Evolutionary conservation across 2,113 vertebrate genomes (phyloP), one percentile per base, ranked within the genome.

Genomic region (Alaudala cheleensis): DNA sequence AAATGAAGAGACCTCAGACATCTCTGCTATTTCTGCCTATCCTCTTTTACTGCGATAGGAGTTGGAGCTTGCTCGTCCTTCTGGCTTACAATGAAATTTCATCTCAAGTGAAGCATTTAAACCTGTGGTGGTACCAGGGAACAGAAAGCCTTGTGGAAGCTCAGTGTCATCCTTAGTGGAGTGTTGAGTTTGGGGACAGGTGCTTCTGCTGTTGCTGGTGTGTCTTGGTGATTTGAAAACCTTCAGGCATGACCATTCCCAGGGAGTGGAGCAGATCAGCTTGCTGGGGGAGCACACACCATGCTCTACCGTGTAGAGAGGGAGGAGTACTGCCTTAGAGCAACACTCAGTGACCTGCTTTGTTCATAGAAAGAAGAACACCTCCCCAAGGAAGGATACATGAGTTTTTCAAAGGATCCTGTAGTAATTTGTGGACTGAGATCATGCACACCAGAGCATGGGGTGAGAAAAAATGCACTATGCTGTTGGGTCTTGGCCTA

Each of bases 251-350:
- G 40, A 6, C 22, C 37, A 24, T 37, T 66, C 25, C 26, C 45
- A 76, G 14, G 25, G 39, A 79, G 20, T 8, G 13, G 29, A 78
- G 14, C 25, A 25, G 49, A n/a, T 76, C 34, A 37, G 6, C 39
- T 22, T 56, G 16, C 37, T 53, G 37, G 15, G 14, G 19, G 28
- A 51, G 28, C 67, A 29, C 0, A 0, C 0, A 0, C 20, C 19
- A n/a, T 54, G 25, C 29, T 45, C 23, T 45, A 0, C 44, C 7
- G 4, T 45, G 28, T 33, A 54, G 74, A 45, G 44, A 34, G 26
- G 13, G 16, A 15, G 23, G 18, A 64, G 17, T 72, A 16, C 31
- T 67, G 45, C n/a, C 17, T 54, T 33, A 37, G 3, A 42, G 29
- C 25, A 49, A 24, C 18, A 71, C 18, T 21, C 29, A n/a, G 13